Conservation (phyloP, 2,113 vertebrate species). For the Caranx ignobilis region DNA sequence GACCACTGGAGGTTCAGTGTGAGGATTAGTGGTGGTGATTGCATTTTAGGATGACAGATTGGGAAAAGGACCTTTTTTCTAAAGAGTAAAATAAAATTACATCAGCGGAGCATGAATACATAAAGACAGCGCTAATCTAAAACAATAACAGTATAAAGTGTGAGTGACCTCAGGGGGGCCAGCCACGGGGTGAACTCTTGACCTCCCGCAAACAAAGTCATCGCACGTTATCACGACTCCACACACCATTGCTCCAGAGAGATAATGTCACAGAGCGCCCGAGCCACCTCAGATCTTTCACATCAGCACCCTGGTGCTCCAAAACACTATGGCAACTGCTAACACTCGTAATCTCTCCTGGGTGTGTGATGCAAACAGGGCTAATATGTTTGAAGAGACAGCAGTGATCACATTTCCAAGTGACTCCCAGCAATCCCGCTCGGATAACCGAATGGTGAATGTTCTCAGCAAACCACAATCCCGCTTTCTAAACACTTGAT, state of each 20-base stretch:
- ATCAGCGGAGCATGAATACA: slow-evolving; percentile 11
- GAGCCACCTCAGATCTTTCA: slow-evolving; percentile 58
- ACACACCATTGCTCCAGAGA: slow-evolving; percentile 59
- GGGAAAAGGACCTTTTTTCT: slow-evolving; percentile 18
- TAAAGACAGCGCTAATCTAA: slow-evolving; percentile 26
- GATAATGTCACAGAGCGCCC: slow-evolving; percentile 60
- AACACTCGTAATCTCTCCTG: slow-evolving; percentile 55
- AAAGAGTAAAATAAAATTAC: slow-evolving; percentile 23
- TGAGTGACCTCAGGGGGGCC: slow-evolving; percentile 18
- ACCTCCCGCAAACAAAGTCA: slow-evolving; percentile 60
- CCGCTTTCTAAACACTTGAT: slow-evolving; percentile 62
- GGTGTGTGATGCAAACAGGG: slow-evolving; percentile 67
- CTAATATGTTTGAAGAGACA: slow-evolving; percentile 66
- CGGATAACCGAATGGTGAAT: slow-evolving; percentile 48
- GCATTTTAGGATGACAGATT: slow-evolving; percentile 35
- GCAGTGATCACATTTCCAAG: slow-evolving; percentile 64
- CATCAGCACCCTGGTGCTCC: slow-evolving; percentile 57
- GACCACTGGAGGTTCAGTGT: slow-evolving; percentile 62
- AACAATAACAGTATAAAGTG: slow-evolving; percentile 12
- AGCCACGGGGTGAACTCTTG: slow-evolving; percentile 49
- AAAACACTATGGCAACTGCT: slow-evolving; percentile 70
- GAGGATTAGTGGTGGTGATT: slow-evolving; percentile 61
- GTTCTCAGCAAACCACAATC: slow-evolving; percentile 61
- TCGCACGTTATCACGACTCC: slow-evolving; percentile 50
- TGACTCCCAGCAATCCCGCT: slow-evolving; percentile 46